Base-by-base conservation (phyloP, 2,888 invertebrate genomes). In the Drosophila cracens region DNA sequence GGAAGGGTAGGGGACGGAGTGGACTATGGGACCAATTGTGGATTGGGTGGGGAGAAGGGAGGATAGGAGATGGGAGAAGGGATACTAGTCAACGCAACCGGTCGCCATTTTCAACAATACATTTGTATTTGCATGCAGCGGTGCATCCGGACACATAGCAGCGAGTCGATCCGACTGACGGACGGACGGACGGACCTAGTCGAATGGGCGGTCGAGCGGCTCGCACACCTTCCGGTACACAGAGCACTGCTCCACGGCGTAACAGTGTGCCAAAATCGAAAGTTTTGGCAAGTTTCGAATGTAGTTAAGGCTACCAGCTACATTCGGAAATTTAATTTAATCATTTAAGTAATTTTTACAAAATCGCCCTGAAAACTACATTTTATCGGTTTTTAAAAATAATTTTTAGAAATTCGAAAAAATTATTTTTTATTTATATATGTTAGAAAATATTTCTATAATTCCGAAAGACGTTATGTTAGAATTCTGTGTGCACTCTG, bases 81-180 rank as follows among this genome's bases (percentile, higher is more conserved):
- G 25, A 58, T 69, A 48, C 70, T 74, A 76, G 87, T 78, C 81
- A 81, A 84, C 79, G 83, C 84, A 81, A 84, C 85, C 87, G 87
- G 80, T 89, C 73, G 81, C 90, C 75, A 85, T 82, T 87, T 82
- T 89, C 90, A 88, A 89, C 85, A 89, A 83, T 89, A 89, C 85
- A 89, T 85, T 89, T 85, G 85, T 89, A 85, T 85, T 89, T 89
- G 90, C 90, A 85, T 85, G 88, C 86, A 76, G 88, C 75, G 67
- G 68, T 85, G 86, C 74, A 86, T 89, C 90, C 90, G 90, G 85
- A 70, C 54, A 65, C 83, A 81, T 68, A 70, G 72, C 73, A 89
- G 66, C 70, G 74, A 77, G 70, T 63, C 65, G 64, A 70, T 63
- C 69, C 74, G 73, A 61, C 67, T 52, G 74, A 53, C 29, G 51